Evolutionary conservation across 2,797 vertebrate genomes (phyloP).

Genomic region (Halcyon leucocephala): DNA sequence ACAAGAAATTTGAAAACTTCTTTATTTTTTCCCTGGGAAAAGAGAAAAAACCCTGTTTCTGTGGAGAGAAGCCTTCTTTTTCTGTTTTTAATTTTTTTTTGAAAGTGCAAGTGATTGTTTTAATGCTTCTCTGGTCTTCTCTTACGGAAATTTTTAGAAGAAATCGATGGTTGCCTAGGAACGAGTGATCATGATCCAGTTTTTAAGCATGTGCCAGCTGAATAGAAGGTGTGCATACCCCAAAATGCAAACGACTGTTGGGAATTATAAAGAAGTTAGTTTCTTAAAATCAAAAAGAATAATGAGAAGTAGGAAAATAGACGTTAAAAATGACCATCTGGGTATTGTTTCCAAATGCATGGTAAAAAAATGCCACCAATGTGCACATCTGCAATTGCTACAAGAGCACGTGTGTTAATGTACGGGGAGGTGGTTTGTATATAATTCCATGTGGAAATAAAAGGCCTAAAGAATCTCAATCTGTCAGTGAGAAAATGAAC

Average conservation of each 20-base stretch:
- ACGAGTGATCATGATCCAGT: not conserved
- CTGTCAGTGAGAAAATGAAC: not conserved
- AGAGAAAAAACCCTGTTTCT: not conserved
- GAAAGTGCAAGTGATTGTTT: constrained; percentile 16
- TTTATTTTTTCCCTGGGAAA: not conserved
- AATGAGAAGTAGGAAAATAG: not conserved
- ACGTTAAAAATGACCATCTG: not conserved
- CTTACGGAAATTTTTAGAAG: constrained; percentile 32
- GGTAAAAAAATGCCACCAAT: not conserved
- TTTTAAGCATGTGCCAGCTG: not conserved
- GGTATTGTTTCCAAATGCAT: not conserved
- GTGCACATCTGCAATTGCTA: not conserved
- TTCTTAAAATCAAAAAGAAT: not conserved
- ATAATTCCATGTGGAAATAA: not conserved
- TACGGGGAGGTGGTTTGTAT: fast-evolving
- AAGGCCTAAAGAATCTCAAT: not conserved
- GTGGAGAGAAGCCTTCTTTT: not conserved
- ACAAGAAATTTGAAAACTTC: not conserved
- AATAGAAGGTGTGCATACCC: not conserved
- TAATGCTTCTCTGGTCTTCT: not conserved
- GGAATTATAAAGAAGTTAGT: not conserved
- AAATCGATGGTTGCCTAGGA: constrained; percentile 65
- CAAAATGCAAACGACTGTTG: not conserved
- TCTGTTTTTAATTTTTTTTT: not conserved
- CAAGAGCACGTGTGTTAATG: fast-evolving